These are phyloP conservation scores for Mimumesa dahlbomi DNA, from an alignment of 2,888 invertebrate genomes.

Conservation along the genomic window DNA sequence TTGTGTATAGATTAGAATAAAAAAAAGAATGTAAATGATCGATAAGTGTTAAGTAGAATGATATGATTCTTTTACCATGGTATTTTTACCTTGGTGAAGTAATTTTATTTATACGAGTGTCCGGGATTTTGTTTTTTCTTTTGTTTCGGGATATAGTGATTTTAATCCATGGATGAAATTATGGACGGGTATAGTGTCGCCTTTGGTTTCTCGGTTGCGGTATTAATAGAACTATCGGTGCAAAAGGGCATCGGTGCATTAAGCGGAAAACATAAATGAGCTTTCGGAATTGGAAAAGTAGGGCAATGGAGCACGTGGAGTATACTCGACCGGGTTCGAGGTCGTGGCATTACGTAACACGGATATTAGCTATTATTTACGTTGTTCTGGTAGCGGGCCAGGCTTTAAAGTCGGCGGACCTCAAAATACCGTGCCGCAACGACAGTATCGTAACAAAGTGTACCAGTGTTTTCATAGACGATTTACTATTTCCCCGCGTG, in stretches of 20 bases:
- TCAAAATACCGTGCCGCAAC: conserved; percentile 40
- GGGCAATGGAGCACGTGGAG: conserved; percentile 51
- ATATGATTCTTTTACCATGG: too few species aligned
- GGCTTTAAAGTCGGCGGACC: conserved; percentile 33
- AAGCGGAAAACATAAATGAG: conserved; percentile 28
- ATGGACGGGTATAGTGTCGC: too few species aligned
- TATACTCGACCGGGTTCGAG: conserved; percentile 59
- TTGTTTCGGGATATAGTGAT: too few species aligned
- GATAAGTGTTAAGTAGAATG: too few species aligned
- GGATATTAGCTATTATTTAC: conserved; percentile 60
- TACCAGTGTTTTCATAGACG: background rate
- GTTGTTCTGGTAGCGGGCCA: conserved; percentile 54
- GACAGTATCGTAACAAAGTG: conserved; percentile 8
- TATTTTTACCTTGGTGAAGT: too few species aligned
- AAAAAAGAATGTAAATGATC: too few species aligned
- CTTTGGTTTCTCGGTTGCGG: background rate
- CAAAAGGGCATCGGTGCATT: conserved; percentile 26
- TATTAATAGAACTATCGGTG: conserved; percentile 20
- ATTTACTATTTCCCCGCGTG: background rate
- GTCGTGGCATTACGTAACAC: conserved; percentile 53
- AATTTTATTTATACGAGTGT: too few species aligned
- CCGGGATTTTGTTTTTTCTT: too few species aligned
- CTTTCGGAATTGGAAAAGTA: conserved; percentile 44
- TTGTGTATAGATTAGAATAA: too few species aligned
- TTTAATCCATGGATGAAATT: too few species aligned